Base-by-base conservation (phyloP, 2,888 invertebrate genomes). In the Megaustenia siamemsis region DNA sequence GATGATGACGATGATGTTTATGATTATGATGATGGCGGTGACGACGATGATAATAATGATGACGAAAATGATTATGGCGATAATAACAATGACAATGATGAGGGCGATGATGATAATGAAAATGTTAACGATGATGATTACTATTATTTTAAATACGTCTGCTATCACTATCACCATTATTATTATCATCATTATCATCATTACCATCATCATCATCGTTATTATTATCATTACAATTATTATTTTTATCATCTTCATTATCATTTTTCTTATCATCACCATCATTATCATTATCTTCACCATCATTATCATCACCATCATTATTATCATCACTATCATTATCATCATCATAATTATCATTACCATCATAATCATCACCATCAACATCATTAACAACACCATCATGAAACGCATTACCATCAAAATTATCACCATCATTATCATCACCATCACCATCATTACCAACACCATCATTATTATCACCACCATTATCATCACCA, bases 251-350 rank as follows among this genome's bases (percentile, higher is more conserved):
- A 8, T 12, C 49, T 49, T 8, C n/a, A n/a, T n/a, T n/a, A n/a
- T n/a, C n/a, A n/a, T n/a, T n/a, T n/a, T n/a, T n/a, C n/a, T n/a
- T n/a, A n/a, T n/a, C n/a, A n/a, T n/a, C n/a, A n/a, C n/a, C n/a
- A n/a, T n/a, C n/a, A n/a, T n/a, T n/a, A n/a, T 49, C 49, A 66
- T 66, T n/a, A 73, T 73, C 38, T 35, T 40, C 73, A 73, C 35
- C 4, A 73, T 73, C 73, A 3, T 73, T 2, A 73, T 73, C 73
- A 73, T 73, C 73, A 73, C 35, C 73, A 73, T 73, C 73, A 73
- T 73, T 1, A 73, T 3, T 38, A 73, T 73, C 73, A 73, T 73
- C 73, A 73, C 35, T 38, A 73, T n/a, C n/a, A n/a, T n/a, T n/a
- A n/a, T n/a, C n/a, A n/a, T n/a, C n/a, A n/a, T n/a, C n/a, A n/a